Conservation (phyloP, 1,140 invertebrate genomes). For the Bombus superbus region DNA sequence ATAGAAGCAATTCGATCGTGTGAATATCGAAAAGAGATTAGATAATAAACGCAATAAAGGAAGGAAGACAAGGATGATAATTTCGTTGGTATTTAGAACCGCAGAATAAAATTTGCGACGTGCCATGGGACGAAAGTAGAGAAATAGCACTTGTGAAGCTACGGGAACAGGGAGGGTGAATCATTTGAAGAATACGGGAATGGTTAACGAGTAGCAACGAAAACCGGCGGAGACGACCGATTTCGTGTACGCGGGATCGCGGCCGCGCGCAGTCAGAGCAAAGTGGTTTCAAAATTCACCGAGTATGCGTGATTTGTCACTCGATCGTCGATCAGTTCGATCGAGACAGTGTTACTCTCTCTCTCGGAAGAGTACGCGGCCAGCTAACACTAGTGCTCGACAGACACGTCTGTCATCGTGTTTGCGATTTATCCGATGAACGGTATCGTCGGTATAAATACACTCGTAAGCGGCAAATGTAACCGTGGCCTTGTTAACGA, state of each 20-base stretch:
- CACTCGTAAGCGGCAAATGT: not conserved
- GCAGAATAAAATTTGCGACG: not conserved
- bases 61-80: not conserved
- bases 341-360: not conserved
- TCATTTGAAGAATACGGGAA: slow-evolving; percentile 24
- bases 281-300: slow-evolving; percentile 54
- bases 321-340: slow-evolving; percentile 31
- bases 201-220: slow-evolving; percentile 49
- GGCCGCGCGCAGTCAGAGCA: slow-evolving; percentile 21
- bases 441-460: not conserved
- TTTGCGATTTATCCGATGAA: not conserved
- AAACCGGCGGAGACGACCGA: slow-evolving; percentile 32
- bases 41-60: not conserved
- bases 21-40: not conserved
- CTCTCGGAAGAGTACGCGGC: not conserved
- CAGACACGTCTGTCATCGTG: not conserved
- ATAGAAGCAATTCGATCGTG: no score
- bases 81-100: not conserved
- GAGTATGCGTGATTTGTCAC: slow-evolving; percentile 59
- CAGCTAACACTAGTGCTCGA: not conserved
- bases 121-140: not conserved
- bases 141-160: not conserved
- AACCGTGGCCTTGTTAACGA: slow-evolving; percentile 16
- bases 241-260: slow-evolving; percentile 34
- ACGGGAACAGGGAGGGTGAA: not conserved